Percentiles rank a stretch among this genome's conserved stretches.
Evolutionary conservation across 2,888 invertebrate genomes (phyloP).

Genomic region (Drymonia ruficornis): DNA sequence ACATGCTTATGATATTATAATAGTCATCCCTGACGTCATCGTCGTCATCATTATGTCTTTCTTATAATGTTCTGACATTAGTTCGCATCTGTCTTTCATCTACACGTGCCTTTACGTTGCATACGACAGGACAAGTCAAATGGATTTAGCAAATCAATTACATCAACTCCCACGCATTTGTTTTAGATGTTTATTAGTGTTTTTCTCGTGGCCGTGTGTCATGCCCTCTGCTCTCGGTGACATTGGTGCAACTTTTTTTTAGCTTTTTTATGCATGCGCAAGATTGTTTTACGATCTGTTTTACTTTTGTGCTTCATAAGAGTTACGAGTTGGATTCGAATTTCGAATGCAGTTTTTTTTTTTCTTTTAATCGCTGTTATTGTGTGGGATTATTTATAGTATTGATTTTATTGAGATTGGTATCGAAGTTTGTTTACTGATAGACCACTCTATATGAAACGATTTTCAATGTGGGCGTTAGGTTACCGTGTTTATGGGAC

Average conservation of each 20-base stretch:
- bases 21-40: too few relatives aligned
- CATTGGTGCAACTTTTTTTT: conserved; percentile 12
- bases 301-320: background rate
- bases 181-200: conserved; percentile 16
- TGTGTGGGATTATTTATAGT: background rate
- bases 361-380: background rate
- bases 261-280: conserved; percentile 15
- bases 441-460: background rate
- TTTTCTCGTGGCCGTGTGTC: conserved; percentile 12
- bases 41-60: too few relatives aligned
- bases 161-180: conserved; percentile 26
- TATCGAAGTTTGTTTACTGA: background rate
- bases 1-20: too few relatives aligned
- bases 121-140: conserved; percentile 16
- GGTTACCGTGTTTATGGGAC: background rate
- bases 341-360: background rate
- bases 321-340: background rate
- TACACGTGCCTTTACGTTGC: conserved; percentile 10
- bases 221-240: conserved; percentile 14
- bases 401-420: background rate
- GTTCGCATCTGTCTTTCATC: conserved; percentile 4
- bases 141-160: conserved; percentile 20
- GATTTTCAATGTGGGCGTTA: background rate
- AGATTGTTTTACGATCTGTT: conserved; percentile 11
- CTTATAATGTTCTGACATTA: background rate